Evolutionary conservation across 2,113 vertebrate species (phyloP), one percentile per base, ranked within the genome.

Genomic region (Oxygymnocypris stewartii): DNA sequence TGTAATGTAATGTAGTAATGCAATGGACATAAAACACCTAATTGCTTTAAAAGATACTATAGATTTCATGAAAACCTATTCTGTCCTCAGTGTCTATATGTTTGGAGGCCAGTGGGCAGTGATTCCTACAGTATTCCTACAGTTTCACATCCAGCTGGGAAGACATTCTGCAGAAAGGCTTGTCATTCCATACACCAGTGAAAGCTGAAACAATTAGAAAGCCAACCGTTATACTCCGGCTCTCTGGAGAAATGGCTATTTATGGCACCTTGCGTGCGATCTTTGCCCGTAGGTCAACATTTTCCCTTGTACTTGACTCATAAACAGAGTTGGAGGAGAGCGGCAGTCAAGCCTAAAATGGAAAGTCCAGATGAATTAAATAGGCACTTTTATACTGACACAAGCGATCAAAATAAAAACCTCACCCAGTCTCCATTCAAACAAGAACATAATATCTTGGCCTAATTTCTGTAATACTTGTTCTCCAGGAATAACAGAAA

Each of bases 201-300:
- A 61, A 54, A 31, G 82, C 42, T 83, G 75, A 40, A 16, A 49
- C 42, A n/a, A 65, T 73, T n/a, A 85, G 44, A 77, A 31, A 57
- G 77, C 42, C 18, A 85, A 73, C 28, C 51, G 6, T 84, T 67
- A 80, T 25, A 80, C 82, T 65, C 75, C 11, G 12, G 73, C 83
- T 89, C 86, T 67, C 82, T 16, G 54, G 83, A 67, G 85, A 49
- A 35, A 82, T 7, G 78, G 79, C 71, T 89, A 89, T 89, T 89
- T 85, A 85, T 89, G 86, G 85, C 42, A 87, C 78, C 51, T 75
- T 80, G 71, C 78, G 83, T 82, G 85, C 85, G 82, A 87, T 89
- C 31, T 80, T 18, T 89, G 85, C 83, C 82, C 23, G 40, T 63
- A 87, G 85, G 85, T 87, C 88, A 87, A 42, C 63, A 71, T 87